phyloP scores from a whole-genome alignment of 2,888 invertebrate species.

The Melanchra persicariae region DNA sequence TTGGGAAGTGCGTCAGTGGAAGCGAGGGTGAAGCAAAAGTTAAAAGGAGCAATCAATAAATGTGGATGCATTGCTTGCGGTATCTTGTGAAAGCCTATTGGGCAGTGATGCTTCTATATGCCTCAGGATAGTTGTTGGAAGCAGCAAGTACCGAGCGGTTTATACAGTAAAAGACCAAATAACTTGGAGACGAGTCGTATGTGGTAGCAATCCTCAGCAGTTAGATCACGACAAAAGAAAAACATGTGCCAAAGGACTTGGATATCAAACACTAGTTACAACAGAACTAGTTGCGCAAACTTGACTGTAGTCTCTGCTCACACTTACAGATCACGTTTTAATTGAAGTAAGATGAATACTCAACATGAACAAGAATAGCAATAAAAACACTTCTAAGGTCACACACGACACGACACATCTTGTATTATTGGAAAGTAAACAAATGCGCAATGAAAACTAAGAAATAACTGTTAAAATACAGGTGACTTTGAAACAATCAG shows the following conservation, averaged over 20 bases:
- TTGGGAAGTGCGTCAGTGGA: conserved; percentile 8
- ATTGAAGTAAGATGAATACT: not conserved
- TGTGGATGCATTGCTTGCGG: not conserved
- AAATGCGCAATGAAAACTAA: not conserved
- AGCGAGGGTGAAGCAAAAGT: conserved; percentile 17
- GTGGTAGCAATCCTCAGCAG: not conserved
- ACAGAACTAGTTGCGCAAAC: not conserved
- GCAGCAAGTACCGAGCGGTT: not conserved
- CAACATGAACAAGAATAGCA: not conserved
- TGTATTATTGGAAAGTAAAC: not conserved
- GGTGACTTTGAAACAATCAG: not conserved
- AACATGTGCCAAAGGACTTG: not conserved
- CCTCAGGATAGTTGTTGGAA: not conserved
- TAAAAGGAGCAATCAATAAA: not conserved
- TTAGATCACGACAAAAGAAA: not conserved
- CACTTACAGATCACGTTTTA: not conserved
- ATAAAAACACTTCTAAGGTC: not conserved
- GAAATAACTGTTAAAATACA: not conserved
- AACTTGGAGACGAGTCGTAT: not conserved
- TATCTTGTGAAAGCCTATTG: not conserved
- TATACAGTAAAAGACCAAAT: not conserved
- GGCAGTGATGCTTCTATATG: not conserved
- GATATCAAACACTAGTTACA: not conserved
- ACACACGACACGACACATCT: not conserved
- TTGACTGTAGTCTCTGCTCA: not conserved